Percentiles rank a stretch among this genome's conserved stretches.
Evolutionary conservation across 2,888 invertebrate species (phyloP).

Genomic region (Sminthurinus aureus): DNA sequence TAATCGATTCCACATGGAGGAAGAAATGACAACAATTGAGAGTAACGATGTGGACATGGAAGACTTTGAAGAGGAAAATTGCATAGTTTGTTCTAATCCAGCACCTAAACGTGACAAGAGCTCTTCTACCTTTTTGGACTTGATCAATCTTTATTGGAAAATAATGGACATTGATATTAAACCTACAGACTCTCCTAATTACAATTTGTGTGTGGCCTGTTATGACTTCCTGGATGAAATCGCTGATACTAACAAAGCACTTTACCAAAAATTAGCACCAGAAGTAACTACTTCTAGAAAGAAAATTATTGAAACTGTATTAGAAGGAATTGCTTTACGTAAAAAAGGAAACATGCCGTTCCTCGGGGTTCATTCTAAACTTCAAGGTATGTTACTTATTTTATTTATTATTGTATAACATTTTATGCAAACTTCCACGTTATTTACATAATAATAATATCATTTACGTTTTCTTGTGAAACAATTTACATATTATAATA

Average conservation of each 20-base stretch:
- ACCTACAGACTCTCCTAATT: not conserved
- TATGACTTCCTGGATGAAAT: not conserved
- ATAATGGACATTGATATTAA: slow-evolving; percentile 1
- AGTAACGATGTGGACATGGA: no score
- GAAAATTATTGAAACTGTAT: not conserved
- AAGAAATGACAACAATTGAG: no score
- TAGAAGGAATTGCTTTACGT: not conserved
- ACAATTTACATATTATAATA: no score
- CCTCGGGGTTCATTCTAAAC: slow-evolving; percentile 23
- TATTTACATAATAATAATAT: no score
- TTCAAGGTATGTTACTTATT: no score
- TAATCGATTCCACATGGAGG: no score
- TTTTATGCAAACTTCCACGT: no score
- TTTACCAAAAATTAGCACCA: not conserved
- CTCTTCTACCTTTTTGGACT: not conserved
- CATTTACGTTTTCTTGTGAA: no score
- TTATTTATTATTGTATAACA: no score
- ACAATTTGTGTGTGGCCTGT: not conserved
- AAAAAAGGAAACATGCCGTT: slow-evolving; percentile 8
- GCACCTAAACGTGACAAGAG: not conserved
- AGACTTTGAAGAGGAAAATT: not conserved
- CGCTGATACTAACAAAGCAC: not conserved
- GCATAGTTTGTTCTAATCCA: not conserved
- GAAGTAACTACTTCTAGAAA: not conserved
- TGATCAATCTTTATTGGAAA: not conserved